Percentiles rank a stretch among this genome's conserved stretches.
These are phyloP conservation scores for Danio tinwini DNA, from an alignment of 2,797 vertebrate genomes.

Conservation along the genomic window DNA sequence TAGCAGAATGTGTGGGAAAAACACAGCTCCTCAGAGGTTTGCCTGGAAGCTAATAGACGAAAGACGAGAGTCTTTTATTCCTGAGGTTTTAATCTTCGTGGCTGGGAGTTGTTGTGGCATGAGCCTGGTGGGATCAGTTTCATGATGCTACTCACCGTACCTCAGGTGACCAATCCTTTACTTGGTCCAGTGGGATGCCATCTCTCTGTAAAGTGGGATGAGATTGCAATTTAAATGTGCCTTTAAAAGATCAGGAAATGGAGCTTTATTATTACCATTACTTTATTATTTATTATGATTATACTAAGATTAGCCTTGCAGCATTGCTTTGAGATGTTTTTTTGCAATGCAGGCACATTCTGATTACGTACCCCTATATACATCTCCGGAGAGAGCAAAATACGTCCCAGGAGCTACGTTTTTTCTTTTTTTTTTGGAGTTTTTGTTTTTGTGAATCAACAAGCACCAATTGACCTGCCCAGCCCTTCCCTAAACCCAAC, in stretches of 20 bases:
- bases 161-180: constrained; percentile 9
- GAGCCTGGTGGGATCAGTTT: not conserved
- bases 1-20: constrained; percentile 35
- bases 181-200: not conserved
- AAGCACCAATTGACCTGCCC: no score
- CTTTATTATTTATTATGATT: not conserved
- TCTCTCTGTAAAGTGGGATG: not conserved
- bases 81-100: constrained; percentile 21
- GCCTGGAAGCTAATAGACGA: constrained; percentile 1
- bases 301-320: no score
- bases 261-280: no score
- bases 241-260: not conserved
- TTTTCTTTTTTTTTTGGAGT: no score
- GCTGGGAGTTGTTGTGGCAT: not conserved
- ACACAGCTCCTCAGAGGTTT: not conserved
- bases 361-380: no score
- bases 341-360: no score
- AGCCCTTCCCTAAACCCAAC: no score
- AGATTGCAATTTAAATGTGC: constrained; percentile 5
- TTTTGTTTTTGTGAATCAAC: no score
- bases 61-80: constrained; percentile 11
- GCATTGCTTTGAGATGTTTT: no score
- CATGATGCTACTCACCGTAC: not conserved
- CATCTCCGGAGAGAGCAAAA: no score
- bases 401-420: no score